A percentile compares a stretch with the other conserved stretches of the same genome.
These are phyloP conservation scores for Hyppa rectilinea DNA, from an alignment of 2,888 invertebrate species.

Conservation along the genomic window DNA sequence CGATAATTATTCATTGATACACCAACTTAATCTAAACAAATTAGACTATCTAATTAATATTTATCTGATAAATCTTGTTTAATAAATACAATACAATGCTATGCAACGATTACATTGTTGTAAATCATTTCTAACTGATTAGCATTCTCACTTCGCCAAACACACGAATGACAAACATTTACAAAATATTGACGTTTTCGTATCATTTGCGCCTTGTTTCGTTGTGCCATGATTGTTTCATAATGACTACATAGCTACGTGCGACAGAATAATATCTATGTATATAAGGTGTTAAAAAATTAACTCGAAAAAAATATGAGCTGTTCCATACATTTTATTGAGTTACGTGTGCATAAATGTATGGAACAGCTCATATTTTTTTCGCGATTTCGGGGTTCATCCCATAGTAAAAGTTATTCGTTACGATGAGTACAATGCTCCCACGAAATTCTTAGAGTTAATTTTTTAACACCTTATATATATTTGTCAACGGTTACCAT, in stretches of 20 bases:
- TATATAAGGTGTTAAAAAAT: too few relatives aligned
- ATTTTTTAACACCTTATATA: too few relatives aligned
- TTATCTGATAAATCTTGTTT: constrained; percentile 11
- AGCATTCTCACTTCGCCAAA: background rate
- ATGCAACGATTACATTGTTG: constrained; percentile 9
- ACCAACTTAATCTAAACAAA: constrained; percentile 11
- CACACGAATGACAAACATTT: constrained; percentile 8
- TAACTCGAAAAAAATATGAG: too few relatives aligned
- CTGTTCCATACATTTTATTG: too few relatives aligned
- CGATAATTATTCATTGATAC: constrained; percentile 17
- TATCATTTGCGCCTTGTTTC: too few relatives aligned
- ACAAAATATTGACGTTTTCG: constrained; percentile 40
- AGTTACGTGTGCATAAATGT: too few relatives aligned
- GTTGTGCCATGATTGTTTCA: background rate
- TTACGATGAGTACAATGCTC: too few relatives aligned
- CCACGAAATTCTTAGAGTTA: too few relatives aligned
- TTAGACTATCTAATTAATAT: constrained; percentile 9
- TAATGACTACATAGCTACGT: background rate
- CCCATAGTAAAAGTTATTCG: too few relatives aligned
- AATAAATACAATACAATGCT: background rate
- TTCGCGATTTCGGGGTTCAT: too few relatives aligned
- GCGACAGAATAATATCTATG: constrained; percentile 1
- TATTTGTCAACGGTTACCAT: background rate
- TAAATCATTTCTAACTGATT: constrained; percentile 22
- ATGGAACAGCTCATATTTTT: too few relatives aligned